phyloP scores from a whole-genome alignment of 2,888 invertebrate species.

The Amphipyra tragopoginis region DNA sequence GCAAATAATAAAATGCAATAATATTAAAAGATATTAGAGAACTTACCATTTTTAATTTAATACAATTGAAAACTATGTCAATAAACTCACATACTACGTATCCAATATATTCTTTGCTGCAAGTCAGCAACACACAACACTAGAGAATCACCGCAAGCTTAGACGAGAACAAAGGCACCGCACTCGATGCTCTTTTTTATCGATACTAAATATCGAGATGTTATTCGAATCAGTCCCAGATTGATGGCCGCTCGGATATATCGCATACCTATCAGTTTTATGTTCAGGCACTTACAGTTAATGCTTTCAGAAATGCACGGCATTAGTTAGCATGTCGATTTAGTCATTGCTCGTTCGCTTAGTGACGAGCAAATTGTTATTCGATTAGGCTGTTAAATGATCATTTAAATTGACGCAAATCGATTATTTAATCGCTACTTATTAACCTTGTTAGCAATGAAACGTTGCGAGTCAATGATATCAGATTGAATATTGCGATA shows the following conservation, averaged over 20 bases:
- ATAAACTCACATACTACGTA: background rate
- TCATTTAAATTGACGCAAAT: slow-evolving; percentile 66
- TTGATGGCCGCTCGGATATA: slow-evolving; percentile 82
- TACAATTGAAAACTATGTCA: too few relatives aligned
- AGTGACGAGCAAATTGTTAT: slow-evolving; percentile 75
- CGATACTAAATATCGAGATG: slow-evolving; percentile 73
- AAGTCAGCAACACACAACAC: slow-evolving; percentile 21
- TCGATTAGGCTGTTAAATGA: slow-evolving; percentile 66
- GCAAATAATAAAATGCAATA: too few relatives aligned
- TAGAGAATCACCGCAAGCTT: slow-evolving; percentile 49
- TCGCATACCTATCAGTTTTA: slow-evolving; percentile 88
- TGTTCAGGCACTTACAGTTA: slow-evolving; percentile 84
- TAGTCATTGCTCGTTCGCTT: slow-evolving; percentile 66
- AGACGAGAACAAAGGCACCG: slow-evolving; percentile 63
- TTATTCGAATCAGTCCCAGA: slow-evolving; percentile 66
- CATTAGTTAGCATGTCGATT: slow-evolving; percentile 78
- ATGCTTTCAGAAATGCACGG: slow-evolving; percentile 83
- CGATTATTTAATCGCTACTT: slow-evolving; percentile 49
- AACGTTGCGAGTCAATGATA: slow-evolving; percentile 8
- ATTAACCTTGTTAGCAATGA: slow-evolving; percentile 38
- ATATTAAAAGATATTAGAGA: too few relatives aligned
- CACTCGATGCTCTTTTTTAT: slow-evolving; percentile 63
- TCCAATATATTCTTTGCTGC: slow-evolving; percentile 8
- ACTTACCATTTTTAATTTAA: too few relatives aligned
- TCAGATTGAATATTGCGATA: background rate